A percentile compares a stretch with the other conserved stretches of the same genome.
These are phyloP conservation scores for Babylonia areolata DNA, from an alignment of 1,140 invertebrate species.

Conservation along the genomic window DNA sequence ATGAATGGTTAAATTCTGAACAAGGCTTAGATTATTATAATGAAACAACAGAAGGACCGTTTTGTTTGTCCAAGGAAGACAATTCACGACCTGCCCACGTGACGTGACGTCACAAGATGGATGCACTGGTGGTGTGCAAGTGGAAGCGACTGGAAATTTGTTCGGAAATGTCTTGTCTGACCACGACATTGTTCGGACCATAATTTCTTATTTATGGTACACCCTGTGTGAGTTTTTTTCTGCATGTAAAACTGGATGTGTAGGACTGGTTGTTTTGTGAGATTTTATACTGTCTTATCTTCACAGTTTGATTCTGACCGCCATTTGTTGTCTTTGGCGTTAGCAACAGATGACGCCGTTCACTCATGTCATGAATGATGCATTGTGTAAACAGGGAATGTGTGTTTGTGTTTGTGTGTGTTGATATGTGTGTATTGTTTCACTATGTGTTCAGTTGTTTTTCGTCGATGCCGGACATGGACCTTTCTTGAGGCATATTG, in stretches of 20 bases:
- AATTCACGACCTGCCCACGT: conserved; percentile 1
- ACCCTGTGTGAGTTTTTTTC: neutral
- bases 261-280: neutral
- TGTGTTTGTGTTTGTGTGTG: too few species aligned
- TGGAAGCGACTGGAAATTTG: neutral
- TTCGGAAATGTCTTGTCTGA: neutral
- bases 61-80: neutral
- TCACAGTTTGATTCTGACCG: conserved; percentile 3
- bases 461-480: too few species aligned
- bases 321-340: conserved; percentile 27
- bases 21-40: neutral
- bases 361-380: neutral
- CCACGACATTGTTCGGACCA: neutral
- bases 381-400: too few species aligned
- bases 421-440: too few species aligned
- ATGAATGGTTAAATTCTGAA: too few species aligned
- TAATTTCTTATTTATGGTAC: neutral
- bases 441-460: too few species aligned
- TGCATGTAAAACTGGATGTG: neutral
- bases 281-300: neutral
- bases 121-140: neutral
- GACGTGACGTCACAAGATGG: conserved; percentile 29
- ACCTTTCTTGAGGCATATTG: too few species aligned
- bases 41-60: neutral
- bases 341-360: conserved; percentile 27